Evolutionary conservation across 2,797 vertebrate species (phyloP), one percentile per base, ranked within the genome.

Genomic region (Falco cherrug): DNA sequence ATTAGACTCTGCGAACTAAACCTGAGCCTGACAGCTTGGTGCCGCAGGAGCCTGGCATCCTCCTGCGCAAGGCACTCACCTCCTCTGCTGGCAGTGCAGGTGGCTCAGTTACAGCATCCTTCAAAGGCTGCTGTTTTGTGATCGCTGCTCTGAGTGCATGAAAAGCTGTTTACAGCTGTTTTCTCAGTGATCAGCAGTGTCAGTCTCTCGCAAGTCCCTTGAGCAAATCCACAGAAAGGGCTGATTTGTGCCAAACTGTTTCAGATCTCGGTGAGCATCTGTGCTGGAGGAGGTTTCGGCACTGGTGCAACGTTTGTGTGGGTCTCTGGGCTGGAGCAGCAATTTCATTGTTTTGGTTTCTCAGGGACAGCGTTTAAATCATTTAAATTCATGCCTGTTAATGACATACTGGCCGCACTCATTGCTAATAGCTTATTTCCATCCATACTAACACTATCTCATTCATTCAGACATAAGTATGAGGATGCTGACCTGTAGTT

Each of bases 401-500:
- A 47, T 91, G 90, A 86, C 93, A 97, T 33, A 63, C 16, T 73
- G 82, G 43, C 53, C 1, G 0, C 88, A 51, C 59, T 96, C 33
- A 28, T 63, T 86, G 79, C 83, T 95, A 94, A 92, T 73, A 94
- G 83, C 91, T 95, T 73, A 76, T 91, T 96, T 94, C 87, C 87
- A 73, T 59, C 87, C 90, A 39, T 81, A 56, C 74, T 73, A 90
- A 61, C 26, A 71, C 48, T 57, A 48, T 85, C 90, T 94, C 82
- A 26, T 95, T 96, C 87, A 88, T 81, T 93, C 87, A 81, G 89
- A 92, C 93, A 5, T 29, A 83, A 92, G 86, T 81, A 76, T 56
- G 74, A 81, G 89, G 87, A 91, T 94, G 85, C 73, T 94, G 95
- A 97, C 93, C 96, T 92, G 91, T 79, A 95, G 90, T 96, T 95